phyloP scores from a whole-genome alignment of 2,888 invertebrate genomes.

The Seladonia tumulorum region DNA sequence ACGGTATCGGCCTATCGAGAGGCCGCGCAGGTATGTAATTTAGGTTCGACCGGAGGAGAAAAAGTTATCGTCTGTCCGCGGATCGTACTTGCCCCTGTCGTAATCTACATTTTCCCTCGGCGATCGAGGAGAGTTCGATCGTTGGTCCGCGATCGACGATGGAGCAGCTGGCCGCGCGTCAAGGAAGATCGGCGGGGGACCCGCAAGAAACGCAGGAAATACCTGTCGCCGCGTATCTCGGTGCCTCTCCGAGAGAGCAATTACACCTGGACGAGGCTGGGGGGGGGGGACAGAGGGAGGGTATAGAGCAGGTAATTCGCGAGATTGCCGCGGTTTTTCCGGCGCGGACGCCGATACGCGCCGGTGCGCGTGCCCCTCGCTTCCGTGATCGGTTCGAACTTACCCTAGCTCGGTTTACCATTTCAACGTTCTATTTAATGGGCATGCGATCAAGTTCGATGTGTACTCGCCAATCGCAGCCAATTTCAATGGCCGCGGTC shows the following conservation, averaged over 20 bases:
- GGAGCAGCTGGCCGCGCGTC: background rate
- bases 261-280: background rate
- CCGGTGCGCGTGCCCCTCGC: slow-evolving; percentile 24
- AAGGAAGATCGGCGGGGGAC: background rate
- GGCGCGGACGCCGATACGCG: slow-evolving; percentile 38
- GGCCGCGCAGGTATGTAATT: background rate
- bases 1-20: background rate
- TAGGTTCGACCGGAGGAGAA: background rate
- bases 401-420: background rate
- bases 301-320: slow-evolving; percentile 29
- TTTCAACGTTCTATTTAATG: slow-evolving; percentile 21
- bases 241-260: background rate
- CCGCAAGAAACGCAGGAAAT: slow-evolving; percentile 1
- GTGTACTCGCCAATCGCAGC: background rate
- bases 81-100: background rate
- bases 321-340: slow-evolving; percentile 49
- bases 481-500: background rate
- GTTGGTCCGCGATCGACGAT: background rate
- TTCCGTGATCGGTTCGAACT: slow-evolving; percentile 21
- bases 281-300: background rate
- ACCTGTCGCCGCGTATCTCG: slow-evolving; percentile 12
- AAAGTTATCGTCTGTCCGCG: background rate
- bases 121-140: background rate
- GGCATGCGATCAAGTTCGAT: slow-evolving; percentile 17
- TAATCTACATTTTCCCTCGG: background rate